Conservation (phyloP, 2,888 invertebrate species). For the Plagodis pulveraria region DNA sequence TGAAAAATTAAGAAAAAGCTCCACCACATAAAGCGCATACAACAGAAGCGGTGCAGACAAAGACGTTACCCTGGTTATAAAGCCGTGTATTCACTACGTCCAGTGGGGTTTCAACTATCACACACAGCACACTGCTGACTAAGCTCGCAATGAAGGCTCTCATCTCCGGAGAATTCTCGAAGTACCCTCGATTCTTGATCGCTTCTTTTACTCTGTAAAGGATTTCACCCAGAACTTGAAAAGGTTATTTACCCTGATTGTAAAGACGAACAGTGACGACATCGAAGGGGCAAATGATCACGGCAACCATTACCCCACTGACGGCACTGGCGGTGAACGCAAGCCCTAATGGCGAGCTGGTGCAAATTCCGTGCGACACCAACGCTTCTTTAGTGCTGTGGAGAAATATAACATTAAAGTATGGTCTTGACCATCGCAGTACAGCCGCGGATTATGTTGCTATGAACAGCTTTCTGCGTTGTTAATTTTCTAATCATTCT, state of each 20-base stretch:
- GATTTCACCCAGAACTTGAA: not conserved
- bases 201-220: slow-evolving; percentile 69
- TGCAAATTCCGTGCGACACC: slow-evolving; percentile 57
- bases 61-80: slow-evolving; percentile 91
- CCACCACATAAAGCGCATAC: no score
- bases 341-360: slow-evolving; percentile 64
- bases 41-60: slow-evolving; percentile 2
- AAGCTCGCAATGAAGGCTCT: slow-evolving; percentile 90
- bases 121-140: slow-evolving; percentile 90
- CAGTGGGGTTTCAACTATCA: slow-evolving; percentile 92
- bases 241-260: slow-evolving; percentile 90
- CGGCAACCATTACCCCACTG: slow-evolving; percentile 90
- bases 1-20: no score
- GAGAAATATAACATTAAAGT: slow-evolving; percentile 16
- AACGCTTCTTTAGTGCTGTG: slow-evolving; percentile 71
- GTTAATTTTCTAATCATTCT: no score
- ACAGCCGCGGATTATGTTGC: no score
- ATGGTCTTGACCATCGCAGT: no score
- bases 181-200: slow-evolving; percentile 57
- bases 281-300: slow-evolving; percentile 94
- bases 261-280: slow-evolving; percentile 94
- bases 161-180: slow-evolving; percentile 83
- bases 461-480: no score
- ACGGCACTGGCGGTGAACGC: slow-evolving; percentile 87
- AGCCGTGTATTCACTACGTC: slow-evolving; percentile 94